Evolutionary conservation across 1,140 invertebrate species (phyloP), one percentile per base, ranked within the genome.

Genomic region (Hormaphis cornu): DNA sequence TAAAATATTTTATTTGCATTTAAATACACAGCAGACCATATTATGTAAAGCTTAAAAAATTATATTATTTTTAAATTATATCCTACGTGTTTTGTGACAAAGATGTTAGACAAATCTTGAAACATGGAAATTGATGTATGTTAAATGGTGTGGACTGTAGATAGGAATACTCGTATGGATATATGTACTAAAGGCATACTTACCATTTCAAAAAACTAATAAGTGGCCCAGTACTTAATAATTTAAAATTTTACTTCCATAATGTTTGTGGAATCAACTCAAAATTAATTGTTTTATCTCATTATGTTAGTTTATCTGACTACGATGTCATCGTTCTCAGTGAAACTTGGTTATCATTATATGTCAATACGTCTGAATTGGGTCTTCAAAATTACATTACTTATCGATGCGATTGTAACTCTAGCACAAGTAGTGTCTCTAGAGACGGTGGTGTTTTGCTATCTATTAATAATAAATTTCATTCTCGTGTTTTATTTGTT

Each of bases 201-300:
- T n/a, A 53, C 26, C 26, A 53, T 53, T 30, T 53, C 50, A 53
- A 53, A 53, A 53, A 53, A 30, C 50, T 53, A 53, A 16, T n/a
- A 42, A 30, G n/a, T 1, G 22, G 12, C 10, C 14, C 50, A 30
- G 26, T 53, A 4, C 50, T 30, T 16, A 30, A 3, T 8, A 53
- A 53, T 26, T 53, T 53, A 53, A 4, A 30, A 14, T 30, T 53
- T 30, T 53, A 53, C 14, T 28, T 16, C 7, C 50, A 53, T 30
- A 53, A 53, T 53, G 50, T 53, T 28, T 26, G 50, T 30, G 50
- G 50, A 12, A 10, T 53, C 12, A 53, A 53, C n/a, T 30, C 26
- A 1, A 53, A 53, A 53, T 53, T 53, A 53, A 53, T 30, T 30
- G 14, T 53, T n/a, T 53, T 53, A 53, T 30, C 30, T 24, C 50